phyloP scores from a whole-genome alignment of 2,888 invertebrate species.

The Acronicta alni region DNA sequence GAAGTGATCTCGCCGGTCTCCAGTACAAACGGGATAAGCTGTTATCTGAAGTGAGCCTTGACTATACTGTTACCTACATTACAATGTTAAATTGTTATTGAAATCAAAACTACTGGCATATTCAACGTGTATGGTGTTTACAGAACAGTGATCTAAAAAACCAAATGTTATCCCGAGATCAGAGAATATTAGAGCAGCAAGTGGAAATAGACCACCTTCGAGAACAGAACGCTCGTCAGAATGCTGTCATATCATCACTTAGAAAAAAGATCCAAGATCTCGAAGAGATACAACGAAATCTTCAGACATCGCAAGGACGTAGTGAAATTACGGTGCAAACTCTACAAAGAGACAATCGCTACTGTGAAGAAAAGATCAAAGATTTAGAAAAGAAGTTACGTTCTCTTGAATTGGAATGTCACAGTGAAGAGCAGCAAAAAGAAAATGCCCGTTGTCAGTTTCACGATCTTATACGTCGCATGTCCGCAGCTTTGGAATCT shows the following conservation, averaged over 20 bases:
- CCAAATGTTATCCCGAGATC: conserved; percentile 92
- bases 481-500: conserved; percentile 92
- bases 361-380: conserved; percentile 93
- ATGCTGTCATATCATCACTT: conserved; percentile 93
- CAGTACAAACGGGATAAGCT: conserved; percentile 95
- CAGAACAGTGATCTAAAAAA: conserved; percentile 93
- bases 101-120: neutral
- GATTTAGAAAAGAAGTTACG: conserved; percentile 93
- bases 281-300: conserved; percentile 93
- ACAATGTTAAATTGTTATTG: neutral
- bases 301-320: conserved; percentile 90
- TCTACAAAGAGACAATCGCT: conserved; percentile 92
- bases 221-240: conserved; percentile 95
- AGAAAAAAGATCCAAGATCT: conserved; percentile 94
- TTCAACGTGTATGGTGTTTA: conserved; percentile 37
- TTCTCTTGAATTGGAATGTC: conserved; percentile 92
- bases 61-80: neutral
- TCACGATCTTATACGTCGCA: conserved; percentile 92
- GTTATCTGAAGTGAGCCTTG: conserved; percentile 91
- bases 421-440: conserved; percentile 93
- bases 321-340: conserved; percentile 93
- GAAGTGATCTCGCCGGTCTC: conserved; percentile 95
- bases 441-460: conserved; percentile 91
- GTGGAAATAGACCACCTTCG: conserved; percentile 94
- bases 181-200: conserved; percentile 93